Percentiles rank a stretch among this genome's conserved stretches.
Evolutionary conservation across 2,113 vertebrate species (phyloP).

Genomic region (Ginglymostoma cirratum): DNA sequence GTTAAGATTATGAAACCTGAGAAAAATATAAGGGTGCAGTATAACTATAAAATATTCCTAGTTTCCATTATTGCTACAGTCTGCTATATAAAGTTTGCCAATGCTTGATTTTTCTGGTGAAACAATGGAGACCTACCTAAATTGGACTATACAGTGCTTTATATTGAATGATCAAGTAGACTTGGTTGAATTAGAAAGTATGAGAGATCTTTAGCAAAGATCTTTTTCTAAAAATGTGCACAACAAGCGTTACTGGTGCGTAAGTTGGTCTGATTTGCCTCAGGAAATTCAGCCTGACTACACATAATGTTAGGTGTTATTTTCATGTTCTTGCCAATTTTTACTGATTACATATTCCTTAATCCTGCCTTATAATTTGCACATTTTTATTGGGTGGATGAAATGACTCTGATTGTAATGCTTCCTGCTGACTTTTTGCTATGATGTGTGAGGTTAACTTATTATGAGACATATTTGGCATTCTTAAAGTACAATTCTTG

Average conservation of each 20-base stretch:
- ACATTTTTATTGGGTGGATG: not conserved
- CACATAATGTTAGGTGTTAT: not conserved
- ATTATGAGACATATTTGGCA: not conserved
- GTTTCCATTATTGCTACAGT: not conserved
- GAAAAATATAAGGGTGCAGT: not conserved
- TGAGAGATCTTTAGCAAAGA: not conserved
- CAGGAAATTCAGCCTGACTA: constrained; percentile 15
- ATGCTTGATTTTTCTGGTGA: not conserved
- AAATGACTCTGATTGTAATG: not conserved
- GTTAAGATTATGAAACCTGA: not conserved
- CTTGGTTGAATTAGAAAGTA: not conserved
- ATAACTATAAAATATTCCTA: not conserved
- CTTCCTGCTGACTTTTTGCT: not conserved
- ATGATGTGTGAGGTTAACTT: not conserved
- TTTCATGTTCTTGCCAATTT: not conserved
- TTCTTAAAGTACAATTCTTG: not conserved
- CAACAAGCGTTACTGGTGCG: not conserved
- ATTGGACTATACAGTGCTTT: not conserved
- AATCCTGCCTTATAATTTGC: not conserved
- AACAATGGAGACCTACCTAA: not conserved
- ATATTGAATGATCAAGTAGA: not conserved
- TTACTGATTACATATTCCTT: constrained; percentile 22
- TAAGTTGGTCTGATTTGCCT: not conserved
- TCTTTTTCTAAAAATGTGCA: not conserved
- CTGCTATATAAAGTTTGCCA: not conserved